These are phyloP conservation scores for Zygaena filipendulae DNA, from an alignment of 2,888 invertebrate species.

Conservation along the genomic window DNA sequence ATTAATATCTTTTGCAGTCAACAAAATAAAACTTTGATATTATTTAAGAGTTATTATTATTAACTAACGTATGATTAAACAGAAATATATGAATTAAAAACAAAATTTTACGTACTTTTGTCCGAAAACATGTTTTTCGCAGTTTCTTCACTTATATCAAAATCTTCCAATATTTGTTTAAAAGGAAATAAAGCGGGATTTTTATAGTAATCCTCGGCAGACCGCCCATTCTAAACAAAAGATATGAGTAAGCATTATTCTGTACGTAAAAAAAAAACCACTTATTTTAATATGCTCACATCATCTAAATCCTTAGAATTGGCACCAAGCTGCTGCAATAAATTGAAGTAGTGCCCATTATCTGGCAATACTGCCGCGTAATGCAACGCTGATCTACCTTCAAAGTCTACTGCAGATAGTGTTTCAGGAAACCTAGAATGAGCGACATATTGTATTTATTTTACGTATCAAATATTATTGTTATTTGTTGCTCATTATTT, in stretches of 20 bases:
- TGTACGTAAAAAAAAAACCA: slow-evolving; percentile 4
- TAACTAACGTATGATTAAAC: too few relatives aligned
- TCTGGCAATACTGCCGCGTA: slow-evolving; percentile 87
- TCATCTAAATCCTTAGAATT: slow-evolving; percentile 86
- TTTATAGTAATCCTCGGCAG: slow-evolving; percentile 82
- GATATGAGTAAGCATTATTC: too few relatives aligned
- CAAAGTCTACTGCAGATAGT: slow-evolving; percentile 79
- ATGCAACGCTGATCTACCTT: slow-evolving; percentile 88
- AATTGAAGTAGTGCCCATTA: slow-evolving; percentile 88
- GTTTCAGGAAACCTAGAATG: slow-evolving; percentile 87
- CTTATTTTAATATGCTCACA: slow-evolving; percentile 62
- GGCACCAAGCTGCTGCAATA: slow-evolving; percentile 86
- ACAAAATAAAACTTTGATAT: slow-evolving; percentile 16
- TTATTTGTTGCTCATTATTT: too few relatives aligned
- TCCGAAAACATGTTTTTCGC: slow-evolving; percentile 78
- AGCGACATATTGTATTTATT: slow-evolving; percentile 2
- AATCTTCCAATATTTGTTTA: slow-evolving; percentile 73
- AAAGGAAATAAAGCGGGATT: slow-evolving; percentile 76
- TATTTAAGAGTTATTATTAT: too few relatives aligned
- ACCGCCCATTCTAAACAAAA: slow-evolving; percentile 82
- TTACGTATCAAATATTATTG: neutral
- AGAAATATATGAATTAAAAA: too few relatives aligned
- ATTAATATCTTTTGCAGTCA: slow-evolving; percentile 14
- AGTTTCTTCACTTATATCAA: slow-evolving; percentile 74
- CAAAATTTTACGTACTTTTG: slow-evolving; percentile 81